phyloP scores from a whole-genome alignment of 2,888 invertebrate species.

The Eristalinus sepulchralis region DNA sequence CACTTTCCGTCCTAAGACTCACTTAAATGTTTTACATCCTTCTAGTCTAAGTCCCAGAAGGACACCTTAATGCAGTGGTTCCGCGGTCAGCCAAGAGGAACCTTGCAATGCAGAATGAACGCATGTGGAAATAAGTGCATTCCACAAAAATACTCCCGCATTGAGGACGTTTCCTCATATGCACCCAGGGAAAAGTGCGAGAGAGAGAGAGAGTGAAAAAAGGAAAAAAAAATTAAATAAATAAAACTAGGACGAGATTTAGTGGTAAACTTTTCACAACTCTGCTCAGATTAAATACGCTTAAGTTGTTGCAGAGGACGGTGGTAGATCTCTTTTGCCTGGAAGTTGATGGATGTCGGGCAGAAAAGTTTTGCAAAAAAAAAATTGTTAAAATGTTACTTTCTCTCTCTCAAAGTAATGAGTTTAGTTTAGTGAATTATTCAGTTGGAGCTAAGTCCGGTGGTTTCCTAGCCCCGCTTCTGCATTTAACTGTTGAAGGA shows the following conservation, averaged over 20 bases:
- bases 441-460: not conserved
- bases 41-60: not conserved
- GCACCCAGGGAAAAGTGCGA: too few species aligned
- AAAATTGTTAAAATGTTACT: not conserved
- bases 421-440: not conserved
- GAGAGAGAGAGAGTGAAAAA: not conserved
- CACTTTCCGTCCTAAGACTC: not conserved
- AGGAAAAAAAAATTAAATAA: not conserved
- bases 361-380: not conserved
- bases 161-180: not conserved
- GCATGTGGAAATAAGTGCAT: not conserved
- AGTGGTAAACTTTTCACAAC: not conserved
- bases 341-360: not conserved
- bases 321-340: not conserved
- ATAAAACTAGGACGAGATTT: not conserved
- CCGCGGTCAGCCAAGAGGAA: not conserved
- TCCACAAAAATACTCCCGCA: not conserved
- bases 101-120: not conserved
- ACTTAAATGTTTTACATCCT: not conserved
- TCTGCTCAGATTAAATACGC: not conserved
- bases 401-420: not conserved
- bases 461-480: not conserved
- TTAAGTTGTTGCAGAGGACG: not conserved
- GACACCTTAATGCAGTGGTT: not conserved
- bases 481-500: not conserved